Percentiles rank a stretch among this genome's conserved stretches.
These are phyloP conservation scores for Orthosia gothica DNA, from an alignment of 2,888 invertebrate species.

Conservation along the genomic window DNA sequence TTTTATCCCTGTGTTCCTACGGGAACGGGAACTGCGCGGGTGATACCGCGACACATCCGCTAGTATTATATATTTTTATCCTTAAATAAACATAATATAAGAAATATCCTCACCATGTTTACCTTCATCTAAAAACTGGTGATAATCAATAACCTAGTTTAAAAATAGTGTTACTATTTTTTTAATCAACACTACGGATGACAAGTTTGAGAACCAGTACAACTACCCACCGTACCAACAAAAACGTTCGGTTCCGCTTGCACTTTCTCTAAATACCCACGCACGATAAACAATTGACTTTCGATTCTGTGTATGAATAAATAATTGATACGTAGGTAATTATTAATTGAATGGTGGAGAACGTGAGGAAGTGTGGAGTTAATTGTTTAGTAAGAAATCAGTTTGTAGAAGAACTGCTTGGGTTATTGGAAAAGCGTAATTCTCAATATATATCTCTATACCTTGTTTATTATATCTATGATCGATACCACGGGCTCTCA, in stretches of 20 bases:
- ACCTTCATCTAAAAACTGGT: slow-evolving; percentile 3
- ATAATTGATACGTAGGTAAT: slow-evolving; percentile 58
- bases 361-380: slow-evolving; percentile 4
- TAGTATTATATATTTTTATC: neutral
- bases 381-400: neutral
- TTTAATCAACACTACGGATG: neutral
- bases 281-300: slow-evolving; percentile 62
- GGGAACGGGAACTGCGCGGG: no score
- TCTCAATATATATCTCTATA: no score
- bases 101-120: slow-evolving; percentile 7
- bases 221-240: neutral
- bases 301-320: slow-evolving; percentile 59
- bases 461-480: no score
- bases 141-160: slow-evolving; percentile 12
- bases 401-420: neutral
- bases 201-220: neutral
- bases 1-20: no score
- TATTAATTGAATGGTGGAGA: slow-evolving; percentile 40
- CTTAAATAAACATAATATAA: neutral
- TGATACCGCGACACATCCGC: no score
- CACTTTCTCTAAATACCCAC: slow-evolving; percentile 58
- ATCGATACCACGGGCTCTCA: no score
- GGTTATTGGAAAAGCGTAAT: no score
- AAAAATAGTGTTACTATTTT: neutral
- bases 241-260: slow-evolving; percentile 55